Evolutionary conservation across 2,797 vertebrate genomes (phyloP), one percentile per base, ranked within the genome.

Genomic region (Intellagama lesueurii): DNA sequence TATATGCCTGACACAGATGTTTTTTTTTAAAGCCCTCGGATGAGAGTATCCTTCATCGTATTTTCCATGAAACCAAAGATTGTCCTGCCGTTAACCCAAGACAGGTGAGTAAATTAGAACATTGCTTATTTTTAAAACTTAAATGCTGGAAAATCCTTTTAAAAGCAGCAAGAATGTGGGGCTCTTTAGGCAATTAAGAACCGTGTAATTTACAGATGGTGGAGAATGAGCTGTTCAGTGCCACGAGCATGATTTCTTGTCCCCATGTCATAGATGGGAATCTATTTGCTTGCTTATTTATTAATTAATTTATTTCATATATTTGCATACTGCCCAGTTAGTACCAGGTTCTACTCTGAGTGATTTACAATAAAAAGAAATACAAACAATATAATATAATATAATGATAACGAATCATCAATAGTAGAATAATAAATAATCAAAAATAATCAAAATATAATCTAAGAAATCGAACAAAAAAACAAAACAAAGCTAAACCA

Each of bases 11-110:
- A 95, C 81, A 40, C 81, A 1, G 86, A 28, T 91, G 70, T 91
- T 91, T 90, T 94, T 95, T 92, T 89, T 69, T 91, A 80, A 96
- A 99, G 99, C 96, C 98, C 98, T 49, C 97, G 97, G 49, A 98
- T 98, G 98, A 98, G 98, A 94, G 95, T 99, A 44, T 99, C 98
- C 0, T 99, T 99, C 94, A 99, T 99, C 68, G 98, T 99, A 66
- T 99, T 99, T 96, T 99, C 99, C 19, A 96, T 96, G 66, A 94
- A 92, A 93, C 98, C 98, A 1, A 94, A 92, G 0, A 90, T 97
- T 88, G 97, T 99, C 92, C 95, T 99, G 93, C 97, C 98, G n/a
- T 96, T 99, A 91, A 99, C 98, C 26, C 98, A 98, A 97, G 97
- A 99, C 97, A 98, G 98, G 99, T 99, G 96, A 94, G 93, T 93